Percentiles rank a stretch among this genome's conserved stretches.
These are phyloP conservation scores for Alosa sapidissima DNA, from an alignment of 2,797 vertebrate species.

Conservation along the genomic window DNA sequence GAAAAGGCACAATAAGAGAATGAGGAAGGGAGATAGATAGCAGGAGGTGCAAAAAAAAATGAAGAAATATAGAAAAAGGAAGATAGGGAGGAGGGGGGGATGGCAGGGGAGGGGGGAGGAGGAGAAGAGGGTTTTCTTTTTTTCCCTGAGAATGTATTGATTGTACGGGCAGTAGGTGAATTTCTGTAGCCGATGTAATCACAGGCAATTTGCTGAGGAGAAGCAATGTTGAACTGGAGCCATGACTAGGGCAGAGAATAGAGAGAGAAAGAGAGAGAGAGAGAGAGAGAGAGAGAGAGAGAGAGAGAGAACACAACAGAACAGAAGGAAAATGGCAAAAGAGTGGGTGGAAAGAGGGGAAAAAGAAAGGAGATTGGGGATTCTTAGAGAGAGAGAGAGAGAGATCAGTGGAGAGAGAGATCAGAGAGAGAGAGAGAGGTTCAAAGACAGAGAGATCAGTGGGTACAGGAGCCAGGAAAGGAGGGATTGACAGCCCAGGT, in stretches of 20 bases:
- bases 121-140: not conserved
- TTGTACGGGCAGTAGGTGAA: conserved; percentile 15
- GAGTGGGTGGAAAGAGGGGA: no score
- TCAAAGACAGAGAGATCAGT: not conserved
- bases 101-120: not conserved
- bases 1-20: conserved; percentile 12
- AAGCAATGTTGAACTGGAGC: not conserved
- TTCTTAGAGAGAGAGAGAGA: no score
- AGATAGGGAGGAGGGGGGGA: not conserved
- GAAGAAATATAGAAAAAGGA: not conserved
- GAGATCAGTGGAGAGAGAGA: not conserved
- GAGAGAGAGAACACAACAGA: not conserved
- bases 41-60: not conserved
- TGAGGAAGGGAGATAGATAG: not conserved
- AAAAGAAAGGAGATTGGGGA: no score
- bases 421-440: not conserved
- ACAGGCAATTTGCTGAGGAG: conserved; percentile 14
- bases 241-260: not conserved
- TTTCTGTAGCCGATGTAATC: conserved; percentile 20
- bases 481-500: not conserved
- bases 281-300: not conserved
- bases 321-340: no score
- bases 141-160: conserved; percentile 11
- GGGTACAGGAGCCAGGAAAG: not conserved
- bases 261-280: not conserved